Base-by-base conservation (phyloP, 2,797 vertebrate genomes). In the Enteromius viviparus region DNA sequence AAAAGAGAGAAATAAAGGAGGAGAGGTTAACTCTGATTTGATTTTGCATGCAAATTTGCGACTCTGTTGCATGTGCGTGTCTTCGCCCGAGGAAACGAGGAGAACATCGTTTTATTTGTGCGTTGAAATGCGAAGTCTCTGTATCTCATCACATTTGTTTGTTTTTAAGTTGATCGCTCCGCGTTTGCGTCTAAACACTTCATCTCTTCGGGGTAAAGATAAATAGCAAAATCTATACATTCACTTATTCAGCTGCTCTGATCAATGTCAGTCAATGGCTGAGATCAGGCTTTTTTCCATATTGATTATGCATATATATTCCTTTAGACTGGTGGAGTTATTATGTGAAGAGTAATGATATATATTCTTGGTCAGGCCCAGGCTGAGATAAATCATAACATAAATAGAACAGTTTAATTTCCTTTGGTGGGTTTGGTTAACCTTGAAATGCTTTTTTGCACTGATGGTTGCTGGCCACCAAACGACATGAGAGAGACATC, bases 251-350 rank as follows among this genome's bases (percentile, higher is more conserved):
- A 49, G 70, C 26, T 75, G 58, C 42, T 58, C 80, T 34, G 55
- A 87, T 90, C 87, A 86, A 88, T 89, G 87, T 74, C 8, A 71
- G 66, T 90, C 86, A 82, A 88, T 88, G 82, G 53, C 69, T 85
- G 68, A 84, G 69, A 86, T 85, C 85, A 81, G 74, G 69, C 80
- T 26, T 84, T 84, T 84, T 78, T 71, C 78, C 68, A 34, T 87
- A 87, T 79, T 75, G 84, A 89, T 89, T 83, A 84, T 71, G 77
- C 55, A 65, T 84, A 79, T 83, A 79, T 84, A 80, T 74, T 71
- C 58, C 68, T 66, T 75, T 49, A 66, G 74, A 82, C 70, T 74
- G 83, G 83, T 34, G 47, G 60, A 68, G 40, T 60, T 32, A 64
- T 76, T 60, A 37, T 78, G 64, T 19, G 66, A 80, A 45, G 65